These are phyloP conservation scores for Gymnoscopelus braueri DNA, from an alignment of 2,797 vertebrate genomes.

Conservation along the genomic window DNA sequence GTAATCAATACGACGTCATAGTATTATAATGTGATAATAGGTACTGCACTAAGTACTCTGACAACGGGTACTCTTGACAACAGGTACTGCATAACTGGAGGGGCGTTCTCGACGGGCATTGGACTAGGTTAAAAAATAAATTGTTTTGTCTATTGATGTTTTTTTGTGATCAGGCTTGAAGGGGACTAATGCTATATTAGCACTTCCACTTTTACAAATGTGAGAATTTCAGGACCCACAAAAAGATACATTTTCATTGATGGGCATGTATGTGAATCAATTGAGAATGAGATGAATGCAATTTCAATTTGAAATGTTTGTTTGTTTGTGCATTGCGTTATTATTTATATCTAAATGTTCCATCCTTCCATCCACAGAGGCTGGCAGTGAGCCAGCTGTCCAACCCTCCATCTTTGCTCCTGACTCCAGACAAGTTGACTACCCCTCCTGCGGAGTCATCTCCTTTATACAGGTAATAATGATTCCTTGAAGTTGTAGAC, in stretches of 20 bases:
- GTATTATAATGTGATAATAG: too few species aligned
- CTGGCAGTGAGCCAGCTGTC: slow-evolving; percentile 52
- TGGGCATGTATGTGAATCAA: neutral
- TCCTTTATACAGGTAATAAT: slow-evolving; percentile 68
- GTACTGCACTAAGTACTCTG: too few species aligned
- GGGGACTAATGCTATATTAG: too few species aligned
- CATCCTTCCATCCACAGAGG: slow-evolving; percentile 52
- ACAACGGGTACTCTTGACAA: too few species aligned
- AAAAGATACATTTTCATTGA: neutral
- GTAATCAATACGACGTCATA: too few species aligned
- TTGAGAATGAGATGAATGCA: too few species aligned
- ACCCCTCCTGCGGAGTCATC: slow-evolving; percentile 44
- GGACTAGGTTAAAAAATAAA: neutral
- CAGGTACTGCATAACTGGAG: too few species aligned
- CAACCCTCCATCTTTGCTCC: slow-evolving; percentile 50
- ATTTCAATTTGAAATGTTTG: neutral
- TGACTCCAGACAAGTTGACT: slow-evolving; percentile 48
- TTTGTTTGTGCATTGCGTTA: neutral
- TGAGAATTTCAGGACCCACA: neutral
- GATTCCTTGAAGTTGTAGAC: too few species aligned
- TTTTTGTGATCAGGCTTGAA: too few species aligned
- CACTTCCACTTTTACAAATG: too few species aligned
- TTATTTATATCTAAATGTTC: neutral
- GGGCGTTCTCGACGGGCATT: too few species aligned
- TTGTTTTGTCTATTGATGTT: neutral